Evolutionary conservation across 2,888 invertebrate species (phyloP).

Genomic region (Petrophora chlorosata): DNA sequence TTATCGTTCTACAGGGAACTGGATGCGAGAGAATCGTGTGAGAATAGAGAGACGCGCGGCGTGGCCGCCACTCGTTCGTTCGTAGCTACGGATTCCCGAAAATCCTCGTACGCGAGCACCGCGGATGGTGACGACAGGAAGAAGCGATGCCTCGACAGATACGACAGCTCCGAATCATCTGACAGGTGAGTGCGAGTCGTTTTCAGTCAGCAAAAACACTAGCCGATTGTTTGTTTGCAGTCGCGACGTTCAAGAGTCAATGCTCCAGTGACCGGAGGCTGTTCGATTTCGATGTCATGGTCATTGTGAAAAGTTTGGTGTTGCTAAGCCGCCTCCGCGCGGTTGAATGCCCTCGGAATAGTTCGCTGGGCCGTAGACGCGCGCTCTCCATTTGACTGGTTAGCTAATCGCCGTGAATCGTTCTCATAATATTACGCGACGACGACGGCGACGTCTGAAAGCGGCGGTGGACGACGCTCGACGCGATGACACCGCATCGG

Average conservation of each 20-base stretch:
- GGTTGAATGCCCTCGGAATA: slow-evolving; percentile 77
- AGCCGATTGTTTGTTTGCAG: slow-evolving; percentile 54
- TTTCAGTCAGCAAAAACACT: slow-evolving; percentile 51
- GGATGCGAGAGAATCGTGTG: slow-evolving; percentile 80
- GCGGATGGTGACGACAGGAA: slow-evolving; percentile 86
- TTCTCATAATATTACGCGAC: slow-evolving; percentile 44
- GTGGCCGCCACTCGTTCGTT: slow-evolving; percentile 70
- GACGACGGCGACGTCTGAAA: slow-evolving; percentile 17
- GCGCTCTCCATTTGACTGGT: slow-evolving; percentile 54
- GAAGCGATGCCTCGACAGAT: slow-evolving; percentile 95
- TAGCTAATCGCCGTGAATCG: slow-evolving; percentile 52
- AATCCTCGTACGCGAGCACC: slow-evolving; percentile 60
- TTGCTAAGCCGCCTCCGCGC: slow-evolving; percentile 57
- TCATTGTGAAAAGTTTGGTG: slow-evolving; percentile 71
- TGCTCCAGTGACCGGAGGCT: slow-evolving; percentile 82
- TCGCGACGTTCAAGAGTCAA: slow-evolving; percentile 71
- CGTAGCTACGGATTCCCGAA: slow-evolving; percentile 67
- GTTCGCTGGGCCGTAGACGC: slow-evolving; percentile 55
- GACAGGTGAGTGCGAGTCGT: slow-evolving; percentile 88
- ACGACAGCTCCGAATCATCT: slow-evolving; percentile 96
- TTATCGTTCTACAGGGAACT: slow-evolving; percentile 79
- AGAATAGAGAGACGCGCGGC: slow-evolving; percentile 80
- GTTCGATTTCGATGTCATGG: slow-evolving; percentile 81
- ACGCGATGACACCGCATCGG: slow-evolving; percentile 12
- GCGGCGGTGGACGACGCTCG: no score